These are phyloP conservation scores for Drosophila pseudotakahashii DNA, from an alignment of 2,888 invertebrate species.

Conservation along the genomic window DNA sequence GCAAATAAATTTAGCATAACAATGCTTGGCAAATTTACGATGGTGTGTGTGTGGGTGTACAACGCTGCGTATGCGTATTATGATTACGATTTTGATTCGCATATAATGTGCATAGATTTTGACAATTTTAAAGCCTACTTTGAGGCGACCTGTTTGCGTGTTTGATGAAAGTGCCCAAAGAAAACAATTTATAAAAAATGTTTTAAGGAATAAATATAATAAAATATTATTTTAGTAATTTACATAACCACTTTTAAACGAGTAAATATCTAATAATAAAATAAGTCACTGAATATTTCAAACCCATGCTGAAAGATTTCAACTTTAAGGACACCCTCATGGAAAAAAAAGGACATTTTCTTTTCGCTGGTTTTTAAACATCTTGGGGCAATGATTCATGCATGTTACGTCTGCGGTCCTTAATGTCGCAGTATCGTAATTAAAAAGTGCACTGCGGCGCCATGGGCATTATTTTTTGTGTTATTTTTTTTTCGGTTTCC, in stretches of 20 bases:
- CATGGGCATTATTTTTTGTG: conserved; percentile 24
- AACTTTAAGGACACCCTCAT: no score
- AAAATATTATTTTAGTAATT: no score
- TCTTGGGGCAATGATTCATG: conserved; percentile 60
- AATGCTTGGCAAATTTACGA: conserved; percentile 68
- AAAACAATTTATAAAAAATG: no score
- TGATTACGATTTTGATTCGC: conserved; percentile 60
- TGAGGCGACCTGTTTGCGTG: no score
- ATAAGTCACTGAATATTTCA: no score
- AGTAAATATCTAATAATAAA: no score
- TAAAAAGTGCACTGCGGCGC: conserved; percentile 74
- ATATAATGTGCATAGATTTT: conserved; percentile 51
- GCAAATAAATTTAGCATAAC: conserved; percentile 77
- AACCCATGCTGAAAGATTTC: no score
- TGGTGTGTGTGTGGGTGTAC: conserved; percentile 11
- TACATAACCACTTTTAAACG: no score
- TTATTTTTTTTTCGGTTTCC: conserved; percentile 40
- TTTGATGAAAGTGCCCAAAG: no score
- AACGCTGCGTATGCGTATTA: conserved; percentile 38
- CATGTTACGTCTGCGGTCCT: conserved; percentile 63
- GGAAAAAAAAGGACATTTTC: not conserved
- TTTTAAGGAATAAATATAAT: no score
- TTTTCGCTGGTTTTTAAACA: conserved; percentile 11
- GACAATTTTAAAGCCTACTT: conserved; percentile 29
- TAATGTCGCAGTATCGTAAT: conserved; percentile 78